A percentile compares a stretch with the other conserved stretches of the same genome.
These are phyloP conservation scores for Pitta sordida DNA, from an alignment of 2,113 vertebrate genomes.

Conservation along the genomic window DNA sequence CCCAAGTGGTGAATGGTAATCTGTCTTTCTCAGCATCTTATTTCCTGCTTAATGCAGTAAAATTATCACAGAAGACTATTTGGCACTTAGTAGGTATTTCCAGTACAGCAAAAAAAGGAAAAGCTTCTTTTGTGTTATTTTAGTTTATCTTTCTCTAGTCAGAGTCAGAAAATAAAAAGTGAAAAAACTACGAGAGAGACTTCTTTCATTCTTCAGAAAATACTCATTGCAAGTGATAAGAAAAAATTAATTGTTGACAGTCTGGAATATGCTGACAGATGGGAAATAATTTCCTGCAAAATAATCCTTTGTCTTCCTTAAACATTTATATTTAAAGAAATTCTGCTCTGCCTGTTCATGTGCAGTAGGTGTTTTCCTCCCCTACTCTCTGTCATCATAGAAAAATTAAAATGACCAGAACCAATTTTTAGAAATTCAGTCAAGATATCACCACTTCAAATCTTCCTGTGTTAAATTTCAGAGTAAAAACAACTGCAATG, in stretches of 20 bases:
- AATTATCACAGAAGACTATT: slow-evolving; percentile 28
- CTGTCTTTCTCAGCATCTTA: slow-evolving; percentile 3
- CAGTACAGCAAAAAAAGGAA: slow-evolving; percentile 4
- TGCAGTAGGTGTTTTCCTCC: not conserved
- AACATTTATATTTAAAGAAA: not conserved
- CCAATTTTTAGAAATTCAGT: not conserved
- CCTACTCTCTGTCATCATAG: not conserved
- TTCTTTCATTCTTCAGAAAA: not conserved
- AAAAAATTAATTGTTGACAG: not conserved
- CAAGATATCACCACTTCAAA: not conserved
- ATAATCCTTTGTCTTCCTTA: not conserved
- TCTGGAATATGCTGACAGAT: too few species aligned
- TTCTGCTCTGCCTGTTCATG: not conserved
- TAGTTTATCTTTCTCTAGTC: not conserved
- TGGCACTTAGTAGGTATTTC: slow-evolving; percentile 10
- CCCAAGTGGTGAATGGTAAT: not conserved
- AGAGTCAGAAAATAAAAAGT: not conserved
- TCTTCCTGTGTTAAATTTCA: not conserved
- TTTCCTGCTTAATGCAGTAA: slow-evolving; percentile 24
- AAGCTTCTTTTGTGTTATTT: not conserved
- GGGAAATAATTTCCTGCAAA: not conserved
- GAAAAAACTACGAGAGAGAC: not conserved
- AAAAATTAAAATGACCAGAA: not conserved
- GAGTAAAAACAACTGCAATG: not conserved
- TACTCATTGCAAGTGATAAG: not conserved